phyloP scores from a whole-genome alignment of 1,140 invertebrate genomes.

The Drosophila azteca region DNA sequence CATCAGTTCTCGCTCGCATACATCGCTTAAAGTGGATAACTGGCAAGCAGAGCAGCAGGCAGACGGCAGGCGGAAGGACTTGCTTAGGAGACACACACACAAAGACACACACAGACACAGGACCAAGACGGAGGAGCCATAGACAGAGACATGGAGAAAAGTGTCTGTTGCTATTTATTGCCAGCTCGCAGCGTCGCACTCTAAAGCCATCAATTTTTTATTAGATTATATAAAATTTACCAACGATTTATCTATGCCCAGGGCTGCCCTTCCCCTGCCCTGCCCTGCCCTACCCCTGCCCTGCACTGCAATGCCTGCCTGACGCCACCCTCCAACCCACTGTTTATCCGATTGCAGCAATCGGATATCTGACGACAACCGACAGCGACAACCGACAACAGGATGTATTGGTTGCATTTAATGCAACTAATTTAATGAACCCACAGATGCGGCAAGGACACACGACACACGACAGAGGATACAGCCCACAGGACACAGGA shows the following conservation, averaged over 20 bases:
- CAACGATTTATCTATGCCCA: conserved; percentile 78
- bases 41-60: not conserved
- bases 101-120: not conserved
- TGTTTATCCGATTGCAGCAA: conserved; percentile 53
- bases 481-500: not conserved
- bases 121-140: not conserved
- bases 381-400: conserved; percentile 28
- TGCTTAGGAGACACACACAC: not conserved
- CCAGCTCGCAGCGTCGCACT: conserved; percentile 67
- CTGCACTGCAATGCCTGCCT: no score
- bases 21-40: conserved; percentile 13
- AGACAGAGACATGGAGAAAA: conserved; percentile 7
- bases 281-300: not conserved
- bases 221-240: conserved; percentile 82
- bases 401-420: conserved; percentile 56
- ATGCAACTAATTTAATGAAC: conserved; percentile 57
- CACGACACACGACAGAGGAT: no score
- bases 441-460: not conserved
- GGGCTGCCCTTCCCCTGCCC: conserved; percentile 12
- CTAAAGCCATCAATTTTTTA: conserved; percentile 78
- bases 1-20: conserved; percentile 48
- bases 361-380: conserved; percentile 40
- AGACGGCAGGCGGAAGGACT: not conserved
- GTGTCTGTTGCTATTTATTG: conserved; percentile 75
- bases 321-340: not conserved